Percentiles rank a stretch among this genome's conserved stretches.
These are phyloP conservation scores for Entomobrya proxima DNA, from an alignment of 2,888 invertebrate genomes.

Conservation along the genomic window DNA sequence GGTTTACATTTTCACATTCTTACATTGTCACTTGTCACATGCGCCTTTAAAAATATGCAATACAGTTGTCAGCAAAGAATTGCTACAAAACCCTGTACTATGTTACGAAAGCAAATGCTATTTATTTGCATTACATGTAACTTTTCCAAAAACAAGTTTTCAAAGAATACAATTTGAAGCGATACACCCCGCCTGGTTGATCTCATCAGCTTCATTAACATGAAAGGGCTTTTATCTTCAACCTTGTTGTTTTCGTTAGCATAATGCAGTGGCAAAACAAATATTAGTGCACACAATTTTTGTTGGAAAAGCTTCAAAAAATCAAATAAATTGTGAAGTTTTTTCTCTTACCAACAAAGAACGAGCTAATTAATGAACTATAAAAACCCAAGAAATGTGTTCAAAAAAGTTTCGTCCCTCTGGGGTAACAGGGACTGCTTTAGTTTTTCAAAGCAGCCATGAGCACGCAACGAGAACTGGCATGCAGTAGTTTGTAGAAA, in stretches of 20 bases:
- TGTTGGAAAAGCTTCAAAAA: constrained; percentile 17
- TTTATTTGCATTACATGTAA: no score
- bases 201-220: constrained; percentile 17
- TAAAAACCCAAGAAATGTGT: constrained; percentile 58
- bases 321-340: constrained; percentile 34
- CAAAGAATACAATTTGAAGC: no score
- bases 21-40: neutral
- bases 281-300: constrained; percentile 4
- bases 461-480: neutral
- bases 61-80: no score
- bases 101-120: no score
- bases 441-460: neutral
- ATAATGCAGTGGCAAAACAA: constrained; percentile 16
- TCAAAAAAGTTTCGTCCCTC: constrained; percentile 37
- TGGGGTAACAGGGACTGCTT: neutral
- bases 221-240: constrained; percentile 9
- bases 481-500: constrained; percentile 31
- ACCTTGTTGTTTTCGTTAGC: neutral
- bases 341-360: constrained; percentile 20
- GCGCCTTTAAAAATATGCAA: no score
- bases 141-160: no score
- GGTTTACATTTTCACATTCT: neutral
- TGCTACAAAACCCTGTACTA: no score
- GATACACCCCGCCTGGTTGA: neutral
- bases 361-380: constrained; percentile 62